Evolutionary conservation across 2,888 invertebrate species (phyloP).

Genomic region (Stegana nigrithorax): DNA sequence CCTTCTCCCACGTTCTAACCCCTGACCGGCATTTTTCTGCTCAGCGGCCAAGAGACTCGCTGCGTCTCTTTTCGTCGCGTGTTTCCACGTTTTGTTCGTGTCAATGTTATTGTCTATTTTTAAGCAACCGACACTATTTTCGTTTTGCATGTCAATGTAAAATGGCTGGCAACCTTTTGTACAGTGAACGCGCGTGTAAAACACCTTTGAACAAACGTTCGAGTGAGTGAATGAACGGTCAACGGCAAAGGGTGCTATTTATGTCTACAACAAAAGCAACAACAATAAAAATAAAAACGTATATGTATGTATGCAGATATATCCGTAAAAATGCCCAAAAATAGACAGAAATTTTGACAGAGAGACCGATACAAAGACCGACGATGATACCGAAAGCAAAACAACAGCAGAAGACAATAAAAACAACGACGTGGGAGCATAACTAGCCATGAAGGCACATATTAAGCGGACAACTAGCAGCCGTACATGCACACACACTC

Average conservation of each 20-base stretch:
- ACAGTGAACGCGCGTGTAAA: conserved; percentile 8
- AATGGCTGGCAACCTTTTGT: conserved; percentile 6
- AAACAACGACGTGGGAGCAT: too few relatives aligned
- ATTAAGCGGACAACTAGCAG: conserved; percentile 3
- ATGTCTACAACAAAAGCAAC: too few relatives aligned
- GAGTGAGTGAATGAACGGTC: background rate
- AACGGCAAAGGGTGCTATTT: too few relatives aligned
- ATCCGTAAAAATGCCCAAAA: background rate
- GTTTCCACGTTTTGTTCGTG: background rate
- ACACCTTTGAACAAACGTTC: background rate
- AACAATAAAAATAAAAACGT: too few relatives aligned
- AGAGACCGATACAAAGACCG: background rate
- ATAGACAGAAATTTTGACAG: background rate
- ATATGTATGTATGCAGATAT: background rate
- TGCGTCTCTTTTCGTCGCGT: background rate
- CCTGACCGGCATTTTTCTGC: too few relatives aligned
- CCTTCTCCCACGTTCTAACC: too few relatives aligned
- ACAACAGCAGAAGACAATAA: too few relatives aligned
- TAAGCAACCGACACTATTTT: too few relatives aligned
- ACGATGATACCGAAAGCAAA: too few relatives aligned
- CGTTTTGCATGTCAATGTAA: conserved; percentile 22
- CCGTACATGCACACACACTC: conserved; percentile 1
- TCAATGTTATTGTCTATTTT: too few relatives aligned
- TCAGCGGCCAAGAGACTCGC: too few relatives aligned
- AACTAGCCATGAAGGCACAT: too few relatives aligned